Base-by-base conservation (phyloP, 2,888 invertebrate genomes). In the Cataglyphis altisquamis region DNA sequence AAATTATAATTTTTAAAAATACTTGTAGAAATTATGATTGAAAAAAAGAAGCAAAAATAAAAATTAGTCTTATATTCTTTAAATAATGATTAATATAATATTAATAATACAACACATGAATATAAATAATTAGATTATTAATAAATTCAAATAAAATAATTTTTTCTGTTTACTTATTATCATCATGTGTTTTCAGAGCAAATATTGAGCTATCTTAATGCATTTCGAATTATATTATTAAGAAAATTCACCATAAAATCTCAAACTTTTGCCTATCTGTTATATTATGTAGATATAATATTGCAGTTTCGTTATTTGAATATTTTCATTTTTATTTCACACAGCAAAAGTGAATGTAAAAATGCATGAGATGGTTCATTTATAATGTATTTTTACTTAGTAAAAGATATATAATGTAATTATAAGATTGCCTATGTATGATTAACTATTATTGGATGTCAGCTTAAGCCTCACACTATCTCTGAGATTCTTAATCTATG, bases 261-360 rank as follows among this genome's bases (percentile, higher is more conserved):
- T 48, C 45, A 6, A 48, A 63, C 21, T 74, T 77, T 52, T 25
- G 52, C 3, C n/a, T 60, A 41, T 12, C 9, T 41, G 39, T 25
- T 39, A 25, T 39, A 3, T 66, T 66, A 63, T n/a, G 45, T 45
- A 64, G 15, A 21, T 72, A 60, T 18, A 60, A 62, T 25, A 60
- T 80, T 80, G 78, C 78, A 80, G 78, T 80, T 80, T 80, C 78
- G 70, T 80, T 36, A 80, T 80, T 62, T 80, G 70, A 78, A 78
- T 60, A 57, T 10, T 12, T 41, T 60, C 6, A 32, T 36, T 48
- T 25, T 48, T 60, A 62, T 15, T 70, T 15, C 45, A 60, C 36
- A 8, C 21, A 29, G 12, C 70, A 62, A 60, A 80, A 80, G 60
- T 36, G 18, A 68, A 32, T 78, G 32, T 62, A 80, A 80, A 67